Evolutionary conservation across 2,888 invertebrate species (phyloP), one percentile per base, ranked within the genome.

Genomic region (Diarsia dahlii): DNA sequence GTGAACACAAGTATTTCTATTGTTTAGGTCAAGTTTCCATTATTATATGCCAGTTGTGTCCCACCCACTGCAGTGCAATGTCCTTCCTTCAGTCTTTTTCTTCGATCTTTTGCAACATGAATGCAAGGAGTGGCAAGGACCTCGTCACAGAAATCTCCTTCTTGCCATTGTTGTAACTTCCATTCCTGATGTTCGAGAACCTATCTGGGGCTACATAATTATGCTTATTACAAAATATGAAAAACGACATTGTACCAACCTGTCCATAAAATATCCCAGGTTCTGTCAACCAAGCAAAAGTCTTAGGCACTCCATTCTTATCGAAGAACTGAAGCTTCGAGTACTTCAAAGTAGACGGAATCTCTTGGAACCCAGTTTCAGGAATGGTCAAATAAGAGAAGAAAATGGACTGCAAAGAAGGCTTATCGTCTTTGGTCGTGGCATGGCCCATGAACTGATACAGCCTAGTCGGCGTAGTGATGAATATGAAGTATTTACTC

Each of bases 241-340:
- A 6, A 63, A 46, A 28, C 28, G 13, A 0, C 8, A n/a, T 48
- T 12, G 12, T 71, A 87, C 88, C 90, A 92, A 99, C 98, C 97
- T 98, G 97, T 60, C 98, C 98, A 95, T 97, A 98, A 87, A 98
- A 97, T 85, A 99, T 97, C 13, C 99, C 99, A 46, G 98, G 97
- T 87, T 98, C 98, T 28, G 98, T 98, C 88, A 99, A 96, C 99
- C 99, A 99, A 0, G 98, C 99, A 96, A 99, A 98, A 4, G 97
- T 97, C 89, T 97, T 98, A 0, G 99, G 99, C 65, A 97, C 95
- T 78, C 97, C 97, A 88, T 97, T 96, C 76, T 97, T 97, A 86
- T 97, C 97, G 74, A 98, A 98, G 90, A 99, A 98, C 87, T 98
- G 98, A 74, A 99, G 95, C 90, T 97, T 97, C 0, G 99, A 99